These are phyloP conservation scores for Coracias cyanogaster DNA, from an alignment of 2,797 vertebrate genomes.

Conservation along the genomic window DNA sequence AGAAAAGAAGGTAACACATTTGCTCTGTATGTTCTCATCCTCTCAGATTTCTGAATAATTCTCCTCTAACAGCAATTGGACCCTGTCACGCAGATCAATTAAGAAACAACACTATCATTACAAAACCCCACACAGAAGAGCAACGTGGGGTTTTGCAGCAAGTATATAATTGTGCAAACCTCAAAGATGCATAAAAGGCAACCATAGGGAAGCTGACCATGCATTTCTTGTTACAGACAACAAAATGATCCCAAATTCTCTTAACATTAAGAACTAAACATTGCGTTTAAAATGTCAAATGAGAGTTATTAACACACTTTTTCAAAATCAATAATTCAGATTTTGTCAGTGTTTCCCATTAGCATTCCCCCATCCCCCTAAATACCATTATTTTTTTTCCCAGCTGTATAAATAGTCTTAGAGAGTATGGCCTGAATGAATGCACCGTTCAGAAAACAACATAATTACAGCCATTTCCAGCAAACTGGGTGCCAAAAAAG, in stretches of 20 bases:
- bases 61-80: constrained; percentile 1
- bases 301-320: constrained; percentile 36
- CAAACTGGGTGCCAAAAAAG: constrained; percentile 82
- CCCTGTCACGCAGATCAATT: constrained; percentile 36
- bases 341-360: constrained; percentile 75
- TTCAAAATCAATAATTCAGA: constrained; percentile 65
- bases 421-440: constrained; percentile 77
- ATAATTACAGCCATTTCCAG: constrained; percentile 83
- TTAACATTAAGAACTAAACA: constrained; percentile 57
- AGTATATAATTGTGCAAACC: constrained; percentile 32
- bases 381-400: constrained; percentile 75
- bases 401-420: constrained; percentile 81
- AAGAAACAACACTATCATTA: constrained; percentile 47
- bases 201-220: constrained; percentile 55
- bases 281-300: constrained; percentile 54
- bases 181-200: constrained; percentile 62
- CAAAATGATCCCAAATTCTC: constrained; percentile 64
- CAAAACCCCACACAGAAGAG: constrained; percentile 42
- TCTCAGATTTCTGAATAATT: constrained; percentile 60
- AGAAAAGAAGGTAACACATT: not conserved
- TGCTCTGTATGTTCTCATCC: constrained; percentile 22
- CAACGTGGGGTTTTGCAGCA: constrained; percentile 39
- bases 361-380: constrained; percentile 67
- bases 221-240: constrained; percentile 45
- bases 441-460: constrained; percentile 81